A percentile compares a stretch with the other conserved stretches of the same genome.
Evolutionary conservation across 1,140 invertebrate genomes (phyloP).

Genomic region (Potamilus streckersoni): DNA sequence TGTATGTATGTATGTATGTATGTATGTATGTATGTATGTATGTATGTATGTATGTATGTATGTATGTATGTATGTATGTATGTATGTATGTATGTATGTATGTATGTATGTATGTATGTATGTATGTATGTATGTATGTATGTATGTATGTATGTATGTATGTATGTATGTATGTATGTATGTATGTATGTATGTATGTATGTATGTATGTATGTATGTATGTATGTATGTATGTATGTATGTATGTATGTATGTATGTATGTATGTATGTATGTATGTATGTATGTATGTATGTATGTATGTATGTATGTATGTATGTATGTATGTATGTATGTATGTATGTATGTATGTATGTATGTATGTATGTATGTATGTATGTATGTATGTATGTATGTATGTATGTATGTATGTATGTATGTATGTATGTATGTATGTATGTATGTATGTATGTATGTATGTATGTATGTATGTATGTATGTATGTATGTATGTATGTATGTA

Average conservation of each 20-base stretch:
- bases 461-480: too few species aligned
- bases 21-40: not conserved
- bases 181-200: constrained; percentile 11
- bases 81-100: constrained; percentile 10
- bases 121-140: too few species aligned
- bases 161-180: constrained; percentile 12
- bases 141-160: constrained; percentile 12
- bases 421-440: constrained; percentile 9
- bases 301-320: constrained; percentile 11
- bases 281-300: constrained; percentile 8
- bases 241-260: constrained; percentile 18
- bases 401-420: constrained; percentile 8
- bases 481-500: too few species aligned
- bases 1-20: constrained; percentile 4
- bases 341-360: constrained; percentile 6
- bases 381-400: constrained; percentile 10
- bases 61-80: constrained; percentile 5
- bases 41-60: constrained; percentile 2
- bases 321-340: not conserved
- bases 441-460: too few species aligned
- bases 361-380: constrained; percentile 9
- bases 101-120: constrained; percentile 20
- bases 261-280: constrained; percentile 10
- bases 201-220: constrained; percentile 6
- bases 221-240: constrained; percentile 6